These are phyloP conservation scores for Agrilus planipennis DNA, from an alignment of 1,140 invertebrate genomes.

Conservation along the genomic window DNA sequence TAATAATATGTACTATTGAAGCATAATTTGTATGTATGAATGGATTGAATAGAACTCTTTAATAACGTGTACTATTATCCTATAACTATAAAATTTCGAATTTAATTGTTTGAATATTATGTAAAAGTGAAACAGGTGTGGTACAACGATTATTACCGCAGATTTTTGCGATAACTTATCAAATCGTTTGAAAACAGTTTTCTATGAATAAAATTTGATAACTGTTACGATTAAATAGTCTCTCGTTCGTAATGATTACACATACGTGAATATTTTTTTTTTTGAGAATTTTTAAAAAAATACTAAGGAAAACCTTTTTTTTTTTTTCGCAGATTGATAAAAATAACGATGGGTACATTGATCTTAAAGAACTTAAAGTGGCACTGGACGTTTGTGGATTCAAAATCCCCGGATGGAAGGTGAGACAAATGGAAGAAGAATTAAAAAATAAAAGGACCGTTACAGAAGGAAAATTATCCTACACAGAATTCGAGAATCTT, in stretches of 20 bases:
- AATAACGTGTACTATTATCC: background rate
- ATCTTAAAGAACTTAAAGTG: slow-evolving; percentile 75
- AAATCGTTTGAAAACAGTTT: slow-evolving; percentile 2
- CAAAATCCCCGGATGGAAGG: slow-evolving; percentile 84
- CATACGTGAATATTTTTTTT: background rate
- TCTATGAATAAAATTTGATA: background rate
- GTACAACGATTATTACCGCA: no score
- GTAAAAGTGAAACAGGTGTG: no score
- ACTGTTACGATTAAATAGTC: background rate
- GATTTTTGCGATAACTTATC: no score
- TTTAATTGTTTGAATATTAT: background rate
- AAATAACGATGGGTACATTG: slow-evolving; percentile 83
- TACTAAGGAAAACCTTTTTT: slow-evolving; percentile 1
- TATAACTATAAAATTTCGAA: no score
- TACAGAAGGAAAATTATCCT: slow-evolving; percentile 65
- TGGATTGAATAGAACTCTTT: background rate
- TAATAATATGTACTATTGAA: background rate
- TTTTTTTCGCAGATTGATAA: slow-evolving; percentile 68
- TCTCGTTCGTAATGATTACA: background rate
- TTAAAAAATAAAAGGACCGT: slow-evolving; percentile 59
- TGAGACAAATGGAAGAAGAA: slow-evolving; percentile 82
- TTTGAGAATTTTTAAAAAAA: background rate
- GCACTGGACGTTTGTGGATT: slow-evolving; percentile 85
- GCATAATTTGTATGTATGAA: background rate
- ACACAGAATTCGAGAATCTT: slow-evolving; percentile 82